These are phyloP conservation scores for Oxygymnocypris stewartii DNA, from an alignment of 2,113 vertebrate species.

Conservation along the genomic window DNA sequence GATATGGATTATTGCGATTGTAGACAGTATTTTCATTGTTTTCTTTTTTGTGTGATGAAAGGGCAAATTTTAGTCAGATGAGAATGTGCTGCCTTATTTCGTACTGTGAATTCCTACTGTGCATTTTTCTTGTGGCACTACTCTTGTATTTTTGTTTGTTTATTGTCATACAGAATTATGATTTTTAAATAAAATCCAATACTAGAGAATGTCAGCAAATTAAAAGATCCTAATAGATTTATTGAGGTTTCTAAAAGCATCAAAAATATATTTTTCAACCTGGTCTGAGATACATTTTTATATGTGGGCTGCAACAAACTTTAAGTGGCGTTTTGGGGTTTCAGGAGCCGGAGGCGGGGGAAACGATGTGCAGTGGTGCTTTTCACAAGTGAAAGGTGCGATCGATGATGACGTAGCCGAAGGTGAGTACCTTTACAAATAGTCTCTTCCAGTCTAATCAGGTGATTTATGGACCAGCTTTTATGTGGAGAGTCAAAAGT, in stretches of 20 bases:
- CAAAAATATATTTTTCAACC: not conserved
- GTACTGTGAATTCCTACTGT: not conserved
- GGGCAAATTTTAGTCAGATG: not conserved
- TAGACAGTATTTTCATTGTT: not conserved
- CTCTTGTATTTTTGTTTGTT: not conserved
- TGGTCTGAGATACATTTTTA: not conserved
- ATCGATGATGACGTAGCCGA: slow-evolving; percentile 98
- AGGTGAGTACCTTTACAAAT: slow-evolving; percentile 77
- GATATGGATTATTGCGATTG: not conserved
- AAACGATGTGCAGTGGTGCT: slow-evolving; percentile 98
- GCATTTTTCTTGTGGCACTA: not conserved
- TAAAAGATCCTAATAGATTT: not conserved
- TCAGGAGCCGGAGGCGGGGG: slow-evolving; percentile 84
- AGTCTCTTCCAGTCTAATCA: not conserved
- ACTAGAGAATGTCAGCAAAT: not conserved
- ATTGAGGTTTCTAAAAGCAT: not conserved
- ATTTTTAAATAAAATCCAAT: not conserved
- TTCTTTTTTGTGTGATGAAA: not conserved
- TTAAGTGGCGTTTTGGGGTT: not conserved
- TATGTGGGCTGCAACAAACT: not conserved
- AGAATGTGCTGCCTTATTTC: not conserved
- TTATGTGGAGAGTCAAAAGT: not conserved
- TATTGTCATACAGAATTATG: not conserved
- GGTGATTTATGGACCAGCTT: no score
- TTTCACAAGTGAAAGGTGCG: slow-evolving; percentile 99